These are phyloP conservation scores for Thaumatotibia leucotreta DNA, from an alignment of 1,140 invertebrate species.

Conservation along the genomic window DNA sequence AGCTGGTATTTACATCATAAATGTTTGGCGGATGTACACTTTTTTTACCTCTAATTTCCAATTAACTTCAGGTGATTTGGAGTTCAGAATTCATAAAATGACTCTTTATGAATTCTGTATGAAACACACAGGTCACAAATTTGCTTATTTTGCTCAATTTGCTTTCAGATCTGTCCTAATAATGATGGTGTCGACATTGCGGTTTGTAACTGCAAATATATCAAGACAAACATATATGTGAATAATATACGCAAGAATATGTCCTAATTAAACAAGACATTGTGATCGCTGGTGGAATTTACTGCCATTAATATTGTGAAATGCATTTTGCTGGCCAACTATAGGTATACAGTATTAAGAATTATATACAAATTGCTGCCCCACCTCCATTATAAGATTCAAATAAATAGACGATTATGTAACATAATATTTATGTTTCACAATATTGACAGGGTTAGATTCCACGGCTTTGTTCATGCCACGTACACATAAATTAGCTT, in stretches of 20 bases:
- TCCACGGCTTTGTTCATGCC: conserved; percentile 64
- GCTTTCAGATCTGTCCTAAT: conserved; percentile 72
- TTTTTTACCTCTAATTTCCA: too few species aligned
- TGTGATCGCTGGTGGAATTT: conserved; percentile 61
- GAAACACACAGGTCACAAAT: too few species aligned
- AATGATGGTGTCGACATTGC: conserved; percentile 34
- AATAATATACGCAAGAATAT: conserved; percentile 63
- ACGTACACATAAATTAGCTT: conserved; percentile 72
- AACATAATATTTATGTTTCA: background rate
- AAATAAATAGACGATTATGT: background rate
- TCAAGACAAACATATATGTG: conserved; percentile 76
- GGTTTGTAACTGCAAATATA: conserved; percentile 53
- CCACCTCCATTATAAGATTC: background rate
- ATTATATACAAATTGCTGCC: conserved; percentile 13
- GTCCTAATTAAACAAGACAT: conserved; percentile 57
- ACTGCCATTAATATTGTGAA: conserved; percentile 38
- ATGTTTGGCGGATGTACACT: background rate
- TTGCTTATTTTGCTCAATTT: too few species aligned
- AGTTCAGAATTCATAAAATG: background rate
- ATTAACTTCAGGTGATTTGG: background rate
- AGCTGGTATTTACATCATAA: background rate
- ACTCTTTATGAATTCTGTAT: too few species aligned
- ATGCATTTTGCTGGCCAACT: conserved; percentile 13
- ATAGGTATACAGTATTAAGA: conserved; percentile 39
- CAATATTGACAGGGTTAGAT: conserved; percentile 41